phyloP scores from a whole-genome alignment of 2,113 vertebrate species.

The Seriola aureovittata region DNA sequence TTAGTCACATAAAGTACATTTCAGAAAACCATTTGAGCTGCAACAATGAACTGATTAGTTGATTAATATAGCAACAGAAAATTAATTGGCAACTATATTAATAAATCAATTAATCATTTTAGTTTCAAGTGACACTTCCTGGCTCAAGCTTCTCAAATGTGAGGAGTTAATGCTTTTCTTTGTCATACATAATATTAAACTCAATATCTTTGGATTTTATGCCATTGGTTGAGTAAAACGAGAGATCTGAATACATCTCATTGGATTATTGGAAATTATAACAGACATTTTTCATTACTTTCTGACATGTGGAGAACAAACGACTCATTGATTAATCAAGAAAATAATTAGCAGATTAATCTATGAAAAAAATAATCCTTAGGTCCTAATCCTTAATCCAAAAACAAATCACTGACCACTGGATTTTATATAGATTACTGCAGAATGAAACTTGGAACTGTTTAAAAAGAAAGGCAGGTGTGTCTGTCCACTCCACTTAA shows the following conservation, averaged over 20 bases:
- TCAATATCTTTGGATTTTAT: background rate
- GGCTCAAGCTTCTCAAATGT: background rate
- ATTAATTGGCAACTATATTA: no score
- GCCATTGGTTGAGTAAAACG: background rate
- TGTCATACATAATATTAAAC: background rate
- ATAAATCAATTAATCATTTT: background rate
- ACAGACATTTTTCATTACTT: background rate
- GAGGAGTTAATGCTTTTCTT: background rate
- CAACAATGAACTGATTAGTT: background rate
- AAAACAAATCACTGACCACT: background rate
- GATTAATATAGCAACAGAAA: background rate
- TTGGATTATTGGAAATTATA: background rate
- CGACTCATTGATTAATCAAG: background rate
- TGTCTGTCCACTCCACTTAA: slow-evolving; percentile 21
- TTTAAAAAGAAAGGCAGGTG: background rate
- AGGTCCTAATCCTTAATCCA: background rate
- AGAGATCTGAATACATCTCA: background rate
- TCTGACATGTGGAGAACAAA: background rate
- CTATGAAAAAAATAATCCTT: background rate
- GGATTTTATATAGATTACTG: background rate
- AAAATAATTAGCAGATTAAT: background rate
- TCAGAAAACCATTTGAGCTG: background rate
- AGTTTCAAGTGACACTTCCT: background rate
- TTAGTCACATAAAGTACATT: background rate
- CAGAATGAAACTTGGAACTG: background rate